Percentiles rank a stretch among this genome's conserved stretches.
phyloP scores from a whole-genome alignment of 2,888 invertebrate genomes.

The Nomada ruficornis region DNA sequence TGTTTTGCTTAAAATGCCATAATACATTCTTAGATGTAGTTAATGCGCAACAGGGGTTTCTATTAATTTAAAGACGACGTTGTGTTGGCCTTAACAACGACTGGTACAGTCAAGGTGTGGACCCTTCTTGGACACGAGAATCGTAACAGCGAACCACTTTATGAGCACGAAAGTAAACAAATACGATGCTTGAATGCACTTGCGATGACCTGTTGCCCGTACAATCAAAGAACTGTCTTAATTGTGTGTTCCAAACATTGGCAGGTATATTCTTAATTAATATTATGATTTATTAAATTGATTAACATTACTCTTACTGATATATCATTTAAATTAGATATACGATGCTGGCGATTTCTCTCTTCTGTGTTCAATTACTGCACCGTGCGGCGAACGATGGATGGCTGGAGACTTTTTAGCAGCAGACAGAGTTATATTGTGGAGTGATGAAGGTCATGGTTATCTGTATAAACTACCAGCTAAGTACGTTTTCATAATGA shows the following conservation, averaged over 20 bases:
- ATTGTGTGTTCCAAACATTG: constrained; percentile 99
- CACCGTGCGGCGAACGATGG: constrained; percentile 96
- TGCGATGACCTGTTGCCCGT: constrained; percentile 96
- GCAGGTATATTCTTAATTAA: constrained; percentile 88
- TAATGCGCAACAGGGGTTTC: constrained; percentile 71
- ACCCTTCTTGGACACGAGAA: constrained; percentile 95
- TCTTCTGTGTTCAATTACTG: constrained; percentile 95
- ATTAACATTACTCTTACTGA: constrained; percentile 11
- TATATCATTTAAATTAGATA: constrained; percentile 84
- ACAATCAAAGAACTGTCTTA: constrained; percentile 98
- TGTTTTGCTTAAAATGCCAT: constrained; percentile 63
- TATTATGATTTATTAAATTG: constrained; percentile 1
- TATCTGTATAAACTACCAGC: constrained; percentile 98
- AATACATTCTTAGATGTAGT: constrained; percentile 62
- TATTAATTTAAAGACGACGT: constrained; percentile 93
- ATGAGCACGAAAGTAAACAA: constrained; percentile 99
- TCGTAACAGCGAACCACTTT: constrained; percentile 94
- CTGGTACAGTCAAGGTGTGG: constrained; percentile 99
- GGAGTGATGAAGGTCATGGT: constrained; percentile 98
- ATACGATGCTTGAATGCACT: constrained; percentile 97
- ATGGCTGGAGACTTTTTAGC: constrained; percentile 97
- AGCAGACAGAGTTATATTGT: constrained; percentile 95
- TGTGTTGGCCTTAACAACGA: constrained; percentile 96
- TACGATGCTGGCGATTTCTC: constrained; percentile 97
- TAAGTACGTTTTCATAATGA: constrained; percentile 89